Base-by-base conservation (phyloP, 2,797 vertebrate species). In the Ctenopoma multispine region DNA sequence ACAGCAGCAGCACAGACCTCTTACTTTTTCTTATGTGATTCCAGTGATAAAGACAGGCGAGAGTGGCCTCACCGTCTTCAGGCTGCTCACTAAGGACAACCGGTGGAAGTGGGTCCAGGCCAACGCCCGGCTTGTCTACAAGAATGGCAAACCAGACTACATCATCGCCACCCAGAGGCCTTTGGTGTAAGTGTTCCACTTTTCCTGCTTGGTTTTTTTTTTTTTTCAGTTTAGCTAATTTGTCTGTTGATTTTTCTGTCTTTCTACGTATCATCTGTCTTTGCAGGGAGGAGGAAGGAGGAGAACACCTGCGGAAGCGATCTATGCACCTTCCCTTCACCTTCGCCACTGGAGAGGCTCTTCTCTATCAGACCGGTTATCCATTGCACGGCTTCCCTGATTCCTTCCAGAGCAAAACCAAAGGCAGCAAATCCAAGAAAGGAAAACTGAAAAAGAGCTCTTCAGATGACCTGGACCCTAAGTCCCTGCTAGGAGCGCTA, bases 31-130 rank as follows among this genome's bases (percentile, higher is more conserved):
- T 65, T 40, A 47, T 91, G 66, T 84, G 61, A n/a, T 81, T 84
- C 7, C 80, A 96, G 95, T 96, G 91, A 95, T 96, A 66, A 94
- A 92, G 88, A 95, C 91, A 0, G 95, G 96, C 1, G 94, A 96
- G 90, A 96, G 93, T 0, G 94, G 94, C 14, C 88, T 93, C 69
- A 93, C 92, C 0, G 92, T 96, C 41, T 96, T 96, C 87, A 86
- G 94, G 80, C 90, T 96, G 53, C 95, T 96, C 73, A 96, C 95
- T 69, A 96, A 96, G 84, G 89, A 90, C 13, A 92, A 92, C 12
- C 43, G 73, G 18, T 96, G 95, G 95, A 80, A 93, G 71, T 96
- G 96, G 95, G 91, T 96, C 51, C 95, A 96, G 85, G 89, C 94
- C 79, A 95, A 89, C 0, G 95, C 95, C 1, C 63, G 91, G 50